Conservation (phyloP, 2,888 invertebrate species). For the Dasysyrphus tricinctus region DNA sequence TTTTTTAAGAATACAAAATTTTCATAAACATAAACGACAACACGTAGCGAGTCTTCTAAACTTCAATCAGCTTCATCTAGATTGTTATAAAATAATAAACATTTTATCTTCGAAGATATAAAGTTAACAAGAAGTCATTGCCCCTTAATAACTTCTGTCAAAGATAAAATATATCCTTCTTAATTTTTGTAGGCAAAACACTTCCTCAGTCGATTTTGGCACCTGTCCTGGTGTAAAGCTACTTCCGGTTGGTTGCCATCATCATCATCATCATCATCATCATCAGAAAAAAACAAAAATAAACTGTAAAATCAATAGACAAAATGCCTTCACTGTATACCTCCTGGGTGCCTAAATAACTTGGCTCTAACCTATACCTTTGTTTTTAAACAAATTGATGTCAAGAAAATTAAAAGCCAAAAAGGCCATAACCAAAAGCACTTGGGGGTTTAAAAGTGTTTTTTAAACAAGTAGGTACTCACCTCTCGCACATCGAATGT, state of each 20-base stretch:
- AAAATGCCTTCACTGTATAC: too few species aligned
- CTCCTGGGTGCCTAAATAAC: too few species aligned
- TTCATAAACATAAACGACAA: too few species aligned
- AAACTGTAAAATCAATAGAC: not conserved
- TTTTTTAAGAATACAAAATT: too few species aligned
- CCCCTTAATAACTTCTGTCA: too few species aligned
- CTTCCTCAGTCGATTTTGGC: constrained; percentile 43
- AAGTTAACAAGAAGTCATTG: too few species aligned
- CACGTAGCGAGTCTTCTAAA: too few species aligned
- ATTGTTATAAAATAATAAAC: too few species aligned
- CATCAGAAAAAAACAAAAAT: not conserved
- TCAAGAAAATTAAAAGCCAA: constrained; percentile 17
- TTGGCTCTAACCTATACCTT: not conserved
- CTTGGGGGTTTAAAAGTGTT: not conserved
- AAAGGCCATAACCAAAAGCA: constrained; percentile 9
- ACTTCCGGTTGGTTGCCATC: too few species aligned
- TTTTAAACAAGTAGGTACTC: not conserved
- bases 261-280: not conserved
- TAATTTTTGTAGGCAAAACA: not conserved
- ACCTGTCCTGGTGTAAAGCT: constrained; percentile 2
- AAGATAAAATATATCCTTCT: too few species aligned
- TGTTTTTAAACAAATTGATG: constrained; percentile 19
- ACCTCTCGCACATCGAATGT: constrained; percentile 1
- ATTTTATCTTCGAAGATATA: too few species aligned
- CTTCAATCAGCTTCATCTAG: too few species aligned